These are phyloP conservation scores for Drosophila saltans DNA, from an alignment of 1,140 invertebrate species.

Conservation along the genomic window DNA sequence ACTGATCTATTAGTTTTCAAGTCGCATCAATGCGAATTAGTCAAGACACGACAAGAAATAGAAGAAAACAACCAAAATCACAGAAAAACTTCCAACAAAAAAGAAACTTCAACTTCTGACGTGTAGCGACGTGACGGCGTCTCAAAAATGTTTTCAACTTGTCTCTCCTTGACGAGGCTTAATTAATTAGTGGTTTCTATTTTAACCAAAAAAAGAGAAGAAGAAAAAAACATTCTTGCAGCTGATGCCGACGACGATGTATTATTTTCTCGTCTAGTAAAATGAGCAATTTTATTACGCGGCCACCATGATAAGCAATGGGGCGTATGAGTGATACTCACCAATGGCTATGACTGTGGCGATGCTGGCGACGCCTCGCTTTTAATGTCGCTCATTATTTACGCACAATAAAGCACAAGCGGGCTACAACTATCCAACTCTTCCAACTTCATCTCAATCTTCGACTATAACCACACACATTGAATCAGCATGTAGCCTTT, in stretches of 20 bases:
- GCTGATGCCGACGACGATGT: conserved; percentile 21
- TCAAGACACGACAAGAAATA: conserved; percentile 38
- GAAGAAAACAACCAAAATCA: conserved; percentile 5
- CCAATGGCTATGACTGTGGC: background rate
- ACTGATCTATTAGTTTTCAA: conserved; percentile 71
- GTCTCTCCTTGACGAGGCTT: conserved; percentile 59
- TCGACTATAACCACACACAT: conserved; percentile 42
- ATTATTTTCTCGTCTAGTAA: conserved; percentile 46
- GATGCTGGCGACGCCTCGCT: conserved; percentile 29
- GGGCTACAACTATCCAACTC: background rate
- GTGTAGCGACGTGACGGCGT: conserved; percentile 15
- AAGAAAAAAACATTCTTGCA: conserved; percentile 19
- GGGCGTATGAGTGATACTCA: conserved; percentile 54
- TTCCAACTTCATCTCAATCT: background rate
- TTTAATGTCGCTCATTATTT: conserved; percentile 64
- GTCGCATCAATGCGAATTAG: conserved; percentile 63
- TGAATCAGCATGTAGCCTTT: conserved; percentile 51
- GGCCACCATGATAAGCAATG: conserved; percentile 44
- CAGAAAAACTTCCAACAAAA: conserved; percentile 11
- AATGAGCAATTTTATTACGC: conserved; percentile 55
- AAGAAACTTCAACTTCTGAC: conserved; percentile 16
- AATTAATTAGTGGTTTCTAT: conserved; percentile 62
- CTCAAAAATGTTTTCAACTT: conserved; percentile 34
- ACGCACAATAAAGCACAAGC: conserved; percentile 55
- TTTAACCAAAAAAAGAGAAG: conserved; percentile 14